These are phyloP conservation scores for Sclerurus mexicanus DNA, from an alignment of 2,113 vertebrate genomes.

Conservation along the genomic window DNA sequence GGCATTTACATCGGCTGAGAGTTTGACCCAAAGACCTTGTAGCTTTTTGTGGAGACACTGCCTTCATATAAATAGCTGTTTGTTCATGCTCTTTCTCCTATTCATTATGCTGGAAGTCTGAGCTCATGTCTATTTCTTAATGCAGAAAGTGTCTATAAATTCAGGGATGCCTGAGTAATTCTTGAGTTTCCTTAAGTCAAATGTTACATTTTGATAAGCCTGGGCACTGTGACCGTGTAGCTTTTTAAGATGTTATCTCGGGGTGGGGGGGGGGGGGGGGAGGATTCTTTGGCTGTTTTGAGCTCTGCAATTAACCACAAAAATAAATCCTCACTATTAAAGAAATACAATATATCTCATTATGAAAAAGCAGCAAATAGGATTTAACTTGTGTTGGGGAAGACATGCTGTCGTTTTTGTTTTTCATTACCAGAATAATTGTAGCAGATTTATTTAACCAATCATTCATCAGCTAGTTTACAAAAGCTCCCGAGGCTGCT, in stretches of 20 bases:
- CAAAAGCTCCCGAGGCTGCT: slow-evolving; percentile 45
- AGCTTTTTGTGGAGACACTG: slow-evolving; percentile 52
- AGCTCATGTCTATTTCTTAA: slow-evolving; percentile 80
- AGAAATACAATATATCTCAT: slow-evolving; percentile 33
- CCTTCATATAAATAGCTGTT: slow-evolving; percentile 71
- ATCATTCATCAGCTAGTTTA: slow-evolving; percentile 47
- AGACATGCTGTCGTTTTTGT: slow-evolving; percentile 33
- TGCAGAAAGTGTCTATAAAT: slow-evolving; percentile 74
- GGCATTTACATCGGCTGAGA: slow-evolving; percentile 56
- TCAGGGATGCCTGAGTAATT: slow-evolving; percentile 51
- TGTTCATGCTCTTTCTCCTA: slow-evolving; percentile 56
- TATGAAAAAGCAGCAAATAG: slow-evolving; percentile 47
- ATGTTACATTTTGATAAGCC: slow-evolving; percentile 49
- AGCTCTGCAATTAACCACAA: slow-evolving; percentile 7
- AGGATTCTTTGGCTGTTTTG: slow-evolving; percentile 10
- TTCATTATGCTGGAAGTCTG: slow-evolving; percentile 72
- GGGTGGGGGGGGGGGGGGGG: not conserved
- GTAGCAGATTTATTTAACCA: slow-evolving; percentile 61
- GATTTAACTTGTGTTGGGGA: slow-evolving; percentile 47
- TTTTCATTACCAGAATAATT: slow-evolving; percentile 60
- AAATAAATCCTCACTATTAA: slow-evolving; percentile 55
- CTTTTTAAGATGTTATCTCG: slow-evolving; percentile 60
- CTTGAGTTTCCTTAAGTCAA: slow-evolving; percentile 67
- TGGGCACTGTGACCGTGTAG: slow-evolving; percentile 18
- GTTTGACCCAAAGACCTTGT: slow-evolving; percentile 60